phyloP scores from a whole-genome alignment of 2,797 vertebrate genomes.

The Parambassis ranga region DNA sequence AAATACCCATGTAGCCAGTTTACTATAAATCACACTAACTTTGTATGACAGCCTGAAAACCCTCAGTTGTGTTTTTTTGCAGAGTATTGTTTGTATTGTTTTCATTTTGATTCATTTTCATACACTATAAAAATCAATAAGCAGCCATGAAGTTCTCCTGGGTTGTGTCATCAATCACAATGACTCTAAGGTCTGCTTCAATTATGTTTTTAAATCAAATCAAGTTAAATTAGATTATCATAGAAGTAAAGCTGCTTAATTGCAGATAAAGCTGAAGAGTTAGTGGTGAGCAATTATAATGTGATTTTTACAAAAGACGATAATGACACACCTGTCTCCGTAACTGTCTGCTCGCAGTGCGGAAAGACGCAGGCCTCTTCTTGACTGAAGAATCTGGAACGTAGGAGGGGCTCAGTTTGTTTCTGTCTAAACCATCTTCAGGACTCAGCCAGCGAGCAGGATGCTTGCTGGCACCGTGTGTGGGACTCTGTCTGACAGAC shows the following conservation, averaged over 20 bases:
- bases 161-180: not conserved
- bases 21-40: not conserved
- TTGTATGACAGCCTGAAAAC: not conserved
- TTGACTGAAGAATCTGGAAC: slow-evolving; percentile 65
- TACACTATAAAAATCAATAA: not conserved
- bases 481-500: slow-evolving; percentile 57
- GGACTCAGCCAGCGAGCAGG: slow-evolving; percentile 55
- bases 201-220: not conserved
- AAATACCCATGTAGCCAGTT: not conserved
- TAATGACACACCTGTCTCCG: slow-evolving; percentile 86
- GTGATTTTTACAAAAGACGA: not conserved
- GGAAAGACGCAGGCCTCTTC: slow-evolving; percentile 57
- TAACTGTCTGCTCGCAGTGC: slow-evolving; percentile 75
- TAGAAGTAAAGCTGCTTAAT: not conserved
- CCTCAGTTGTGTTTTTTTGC: not conserved
- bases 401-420: slow-evolving; percentile 65
- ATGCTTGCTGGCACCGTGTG: slow-evolving; percentile 48
- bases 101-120: not conserved
- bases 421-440: slow-evolving; percentile 72
- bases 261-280: not conserved
- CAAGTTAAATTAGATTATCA: not conserved
- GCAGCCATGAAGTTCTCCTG: not conserved
- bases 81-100: not conserved
- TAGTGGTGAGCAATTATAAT: not conserved
- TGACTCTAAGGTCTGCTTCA: not conserved